Percentiles rank a stretch among this genome's conserved stretches.
These are phyloP conservation scores for Pilophorus perplexus DNA, from an alignment of 2,888 invertebrate genomes.

Conservation along the genomic window DNA sequence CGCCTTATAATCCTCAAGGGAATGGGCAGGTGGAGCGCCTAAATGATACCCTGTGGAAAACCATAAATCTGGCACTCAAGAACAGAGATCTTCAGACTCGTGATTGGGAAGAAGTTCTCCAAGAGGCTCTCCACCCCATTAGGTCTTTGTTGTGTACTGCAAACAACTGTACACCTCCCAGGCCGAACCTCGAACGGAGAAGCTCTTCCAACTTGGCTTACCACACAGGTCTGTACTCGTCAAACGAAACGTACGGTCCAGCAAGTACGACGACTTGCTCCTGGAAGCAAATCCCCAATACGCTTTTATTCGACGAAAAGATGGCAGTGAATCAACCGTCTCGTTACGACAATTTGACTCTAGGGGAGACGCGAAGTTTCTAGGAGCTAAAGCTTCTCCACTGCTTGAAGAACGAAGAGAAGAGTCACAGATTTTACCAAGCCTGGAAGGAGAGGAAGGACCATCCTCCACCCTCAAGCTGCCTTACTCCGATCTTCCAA, in stretches of 20 bases:
- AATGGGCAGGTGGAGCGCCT: slow-evolving; percentile 9
- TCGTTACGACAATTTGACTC: background rate
- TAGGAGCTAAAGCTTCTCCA: too few relatives aligned
- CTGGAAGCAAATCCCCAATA: slow-evolving; percentile 45
- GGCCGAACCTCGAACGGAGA: background rate
- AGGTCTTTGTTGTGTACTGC: slow-evolving; percentile 8
- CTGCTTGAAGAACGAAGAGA: too few relatives aligned
- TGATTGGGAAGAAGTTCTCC: slow-evolving; percentile 36
- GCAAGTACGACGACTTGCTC: slow-evolving; percentile 39
- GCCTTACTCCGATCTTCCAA: background rate
- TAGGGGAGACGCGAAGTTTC: too few relatives aligned
- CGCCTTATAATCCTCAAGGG: slow-evolving; percentile 43
- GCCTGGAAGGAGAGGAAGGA: too few relatives aligned
- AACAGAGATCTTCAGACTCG: slow-evolving; percentile 3
- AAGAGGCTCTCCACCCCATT: slow-evolving; percentile 1
- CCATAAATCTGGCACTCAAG: slow-evolving; percentile 14
- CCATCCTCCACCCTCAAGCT: too few relatives aligned
- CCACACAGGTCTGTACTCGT: background rate
- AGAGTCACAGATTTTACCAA: too few relatives aligned
- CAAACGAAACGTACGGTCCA: background rate
- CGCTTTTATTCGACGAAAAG: slow-evolving; percentile 10
- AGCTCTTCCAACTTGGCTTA: background rate
- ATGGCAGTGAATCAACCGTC: background rate
- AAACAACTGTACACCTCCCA: background rate
- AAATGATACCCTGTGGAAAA: slow-evolving; percentile 25